Base-by-base conservation (phyloP, 2,797 vertebrate species). In the Coregonus ussuriensis region DNA sequence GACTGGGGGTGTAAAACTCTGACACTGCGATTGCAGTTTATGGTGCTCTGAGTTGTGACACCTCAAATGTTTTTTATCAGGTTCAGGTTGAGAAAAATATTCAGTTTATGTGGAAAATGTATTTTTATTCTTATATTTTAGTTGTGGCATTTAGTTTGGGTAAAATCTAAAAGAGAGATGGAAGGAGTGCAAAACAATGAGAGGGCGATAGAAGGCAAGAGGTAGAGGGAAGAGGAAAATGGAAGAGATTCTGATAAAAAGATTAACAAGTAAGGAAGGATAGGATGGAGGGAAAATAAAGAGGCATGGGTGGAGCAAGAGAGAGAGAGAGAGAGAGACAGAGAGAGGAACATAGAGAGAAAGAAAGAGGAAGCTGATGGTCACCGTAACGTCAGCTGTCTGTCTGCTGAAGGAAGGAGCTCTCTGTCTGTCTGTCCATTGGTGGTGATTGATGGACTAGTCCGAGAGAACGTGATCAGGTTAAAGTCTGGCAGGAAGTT, bases 11-110 rank as follows among this genome's bases (percentile, higher is more conserved):
- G 41, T 65, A 65, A 76, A 74, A 71, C 77, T 77, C 72, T 76
- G 77, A 84, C 69, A 76, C 75, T 56, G 56, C 69, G 74, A 71
- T 77, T 78, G 76, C 74, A 76, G 76, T 81, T 74, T 77, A 81
- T 41, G 77, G 76, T 69, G 82, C 71, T 78, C 78, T 72, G 72
- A 62, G 70, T 71, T 62, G 72, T 54, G 74, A 68, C 78, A 72
- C 77, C 56, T 16, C 65, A 77, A 67, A 72, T 62, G 51, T 76
- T 54, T 78, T 78, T 77, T 33, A 67, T 67, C 65, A 67, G 65
- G 13, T 67, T 6, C 7, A 15, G 25, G 13, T 9, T 13, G 25
- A 14, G 63, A 31, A 25, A 9, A 29, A 16, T n/a, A 33, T n/a
- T 59, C 54, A 35, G 13, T 67, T 11, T 16, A 68, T 33, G 33